Percentiles rank a stretch among this genome's conserved stretches.
Conservation (phyloP, 2,113 vertebrate genomes). For the Engystomops pustulosus region DNA sequence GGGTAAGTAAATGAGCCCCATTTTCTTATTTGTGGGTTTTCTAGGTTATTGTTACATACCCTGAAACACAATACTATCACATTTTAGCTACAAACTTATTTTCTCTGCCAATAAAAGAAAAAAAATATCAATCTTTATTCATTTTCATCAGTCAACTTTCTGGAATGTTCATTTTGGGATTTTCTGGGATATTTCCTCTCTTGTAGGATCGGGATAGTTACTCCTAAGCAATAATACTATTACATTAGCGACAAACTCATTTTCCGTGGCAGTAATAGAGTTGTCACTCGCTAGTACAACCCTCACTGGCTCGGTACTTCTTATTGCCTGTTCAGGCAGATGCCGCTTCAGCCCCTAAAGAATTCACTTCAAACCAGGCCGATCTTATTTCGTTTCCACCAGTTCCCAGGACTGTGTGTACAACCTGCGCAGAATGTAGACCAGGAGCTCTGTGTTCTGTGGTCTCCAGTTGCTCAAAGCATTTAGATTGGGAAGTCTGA, state of each 20-base stretch:
- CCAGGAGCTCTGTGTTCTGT: slow-evolving; percentile 16
- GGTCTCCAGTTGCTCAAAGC: slow-evolving; percentile 19
- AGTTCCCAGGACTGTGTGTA: slow-evolving; percentile 16
- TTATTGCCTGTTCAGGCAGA: slow-evolving; percentile 14
- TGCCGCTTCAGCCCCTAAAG: slow-evolving; percentile 22
- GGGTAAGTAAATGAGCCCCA: no score
- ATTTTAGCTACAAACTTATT: no score
- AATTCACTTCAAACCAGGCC: slow-evolving; percentile 34
- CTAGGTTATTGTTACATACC: no score
- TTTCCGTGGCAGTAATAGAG: slow-evolving; percentile 3
- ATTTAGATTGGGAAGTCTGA: slow-evolving; percentile 16
- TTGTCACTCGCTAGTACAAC: slow-evolving; percentile 10
- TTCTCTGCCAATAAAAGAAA: no score
- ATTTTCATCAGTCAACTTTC: no score
- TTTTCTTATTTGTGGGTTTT: no score
- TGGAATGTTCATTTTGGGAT: no score
- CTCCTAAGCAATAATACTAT: not conserved
- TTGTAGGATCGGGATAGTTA: no score
- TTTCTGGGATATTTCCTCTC: no score
- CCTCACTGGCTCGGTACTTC: not conserved
- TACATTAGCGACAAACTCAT: not conserved
- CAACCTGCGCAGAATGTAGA: not conserved
- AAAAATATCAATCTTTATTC: no score
- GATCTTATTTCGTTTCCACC: slow-evolving; percentile 27
- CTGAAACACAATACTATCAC: no score